Conservation (phyloP, 2,113 vertebrate genomes). For the Xiphorhynchus elegans region DNA sequence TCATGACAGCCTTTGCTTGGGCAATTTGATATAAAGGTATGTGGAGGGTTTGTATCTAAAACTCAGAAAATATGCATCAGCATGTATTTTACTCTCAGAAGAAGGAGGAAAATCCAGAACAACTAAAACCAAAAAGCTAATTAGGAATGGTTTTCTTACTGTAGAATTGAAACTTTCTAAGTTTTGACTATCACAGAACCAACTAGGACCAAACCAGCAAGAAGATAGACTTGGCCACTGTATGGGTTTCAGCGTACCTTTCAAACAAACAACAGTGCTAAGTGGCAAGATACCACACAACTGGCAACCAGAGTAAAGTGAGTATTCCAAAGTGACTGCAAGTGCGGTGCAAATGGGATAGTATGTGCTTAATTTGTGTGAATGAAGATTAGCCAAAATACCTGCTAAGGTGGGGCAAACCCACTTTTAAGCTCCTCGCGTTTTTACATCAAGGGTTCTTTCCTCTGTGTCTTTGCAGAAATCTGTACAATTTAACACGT, state of each 20-base stretch:
- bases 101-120: not conserved
- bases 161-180: not conserved
- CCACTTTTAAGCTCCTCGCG: not conserved
- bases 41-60: not conserved
- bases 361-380: not conserved
- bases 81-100: not conserved
- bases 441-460: not conserved
- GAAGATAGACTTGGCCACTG: not conserved
- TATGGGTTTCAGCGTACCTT: not conserved
- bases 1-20: not conserved
- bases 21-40: not conserved
- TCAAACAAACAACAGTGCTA: not conserved
- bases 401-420: not conserved
- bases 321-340: not conserved
- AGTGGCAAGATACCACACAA: not conserved
- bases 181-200: not conserved
- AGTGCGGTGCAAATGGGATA: not conserved
- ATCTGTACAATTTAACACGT: not conserved
- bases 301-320: not conserved
- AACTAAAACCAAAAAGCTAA: fast-evolving
- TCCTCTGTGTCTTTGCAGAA: not conserved
- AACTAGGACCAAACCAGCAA: not conserved
- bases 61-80: not conserved
- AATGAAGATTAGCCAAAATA: not conserved
- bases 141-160: not conserved